A percentile compares a stretch with the other conserved stretches of the same genome.
phyloP scores from a whole-genome alignment of 2,113 vertebrate genomes.

The Rhipidura dahli region DNA sequence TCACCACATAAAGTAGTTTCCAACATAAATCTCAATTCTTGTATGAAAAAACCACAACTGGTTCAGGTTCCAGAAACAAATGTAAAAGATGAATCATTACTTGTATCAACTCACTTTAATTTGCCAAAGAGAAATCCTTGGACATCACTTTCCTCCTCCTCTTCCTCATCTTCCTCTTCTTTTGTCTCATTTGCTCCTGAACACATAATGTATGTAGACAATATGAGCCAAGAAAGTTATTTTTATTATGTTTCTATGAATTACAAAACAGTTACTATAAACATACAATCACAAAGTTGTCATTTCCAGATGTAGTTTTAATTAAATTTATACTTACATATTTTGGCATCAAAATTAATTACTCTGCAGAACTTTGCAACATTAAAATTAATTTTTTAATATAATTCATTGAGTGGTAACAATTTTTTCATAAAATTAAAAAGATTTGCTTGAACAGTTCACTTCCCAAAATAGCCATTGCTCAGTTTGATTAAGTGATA shows the following conservation, averaged over 20 bases:
- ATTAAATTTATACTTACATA: background rate
- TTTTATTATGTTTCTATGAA: background rate
- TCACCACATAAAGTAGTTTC: background rate
- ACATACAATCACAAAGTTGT: background rate
- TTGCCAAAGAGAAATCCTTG: slow-evolving; percentile 92
- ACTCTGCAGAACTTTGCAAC: background rate
- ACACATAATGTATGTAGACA: background rate
- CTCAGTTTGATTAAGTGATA: background rate
- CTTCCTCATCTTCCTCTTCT: slow-evolving; percentile 70
- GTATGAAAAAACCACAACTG: background rate
- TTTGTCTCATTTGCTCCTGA: slow-evolving; percentile 76
- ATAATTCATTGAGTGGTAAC: background rate
- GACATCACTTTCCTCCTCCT: slow-evolving; percentile 73
- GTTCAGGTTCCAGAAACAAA: background rate
- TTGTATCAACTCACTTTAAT: slow-evolving; percentile 82
- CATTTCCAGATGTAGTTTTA: background rate
- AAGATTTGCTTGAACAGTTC: background rate
- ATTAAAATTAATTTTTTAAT: background rate
- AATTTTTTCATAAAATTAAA: background rate
- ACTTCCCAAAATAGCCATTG: background rate
- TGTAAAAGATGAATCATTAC: background rate
- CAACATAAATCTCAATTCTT: background rate
- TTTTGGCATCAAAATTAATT: background rate
- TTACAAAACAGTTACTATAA: background rate
- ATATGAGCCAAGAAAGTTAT: background rate